A percentile compares a stretch with the other conserved stretches of the same genome.
These are phyloP conservation scores for Ciona savignyi DNA, from an alignment of 23 tunicate genomes.

Conservation along the genomic window DNA sequence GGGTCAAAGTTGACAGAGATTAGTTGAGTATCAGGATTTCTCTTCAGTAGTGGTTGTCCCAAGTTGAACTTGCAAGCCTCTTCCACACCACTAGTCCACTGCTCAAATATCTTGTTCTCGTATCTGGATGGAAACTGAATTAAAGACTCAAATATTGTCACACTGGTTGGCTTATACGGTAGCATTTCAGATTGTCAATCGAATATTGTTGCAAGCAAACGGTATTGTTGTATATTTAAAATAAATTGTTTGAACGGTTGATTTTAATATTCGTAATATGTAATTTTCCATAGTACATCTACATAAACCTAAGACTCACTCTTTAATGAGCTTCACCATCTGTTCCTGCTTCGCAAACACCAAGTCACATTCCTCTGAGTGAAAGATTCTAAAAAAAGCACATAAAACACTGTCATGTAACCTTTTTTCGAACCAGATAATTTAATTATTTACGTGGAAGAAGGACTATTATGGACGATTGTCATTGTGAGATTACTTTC, in stretches of 20 bases:
- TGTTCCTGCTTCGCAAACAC: conserved; percentile 78
- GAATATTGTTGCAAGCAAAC: too few relatives aligned
- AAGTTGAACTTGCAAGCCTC: conserved; percentile 83
- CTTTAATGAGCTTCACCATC: conserved; percentile 66
- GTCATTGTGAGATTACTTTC: too few relatives aligned
- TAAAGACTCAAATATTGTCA: not conserved
- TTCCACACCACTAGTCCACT: conserved; percentile 82
- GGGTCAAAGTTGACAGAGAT: conserved; percentile 94
- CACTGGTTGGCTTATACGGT: too few relatives aligned
- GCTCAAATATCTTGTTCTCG: conserved; percentile 31
- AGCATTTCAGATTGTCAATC: too few relatives aligned
- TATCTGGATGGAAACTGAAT: conserved; percentile 27
- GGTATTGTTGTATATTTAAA: too few relatives aligned
- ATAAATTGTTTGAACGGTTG: too few relatives aligned
- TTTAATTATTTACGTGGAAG: too few relatives aligned
- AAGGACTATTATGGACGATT: too few relatives aligned
- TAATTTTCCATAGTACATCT: too few relatives aligned
- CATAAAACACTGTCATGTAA: not conserved
- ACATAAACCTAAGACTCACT: conserved; percentile 31
- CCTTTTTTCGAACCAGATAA: too few relatives aligned
- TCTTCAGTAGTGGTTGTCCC: conserved; percentile 61
- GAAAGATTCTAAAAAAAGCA: conserved; percentile 33
- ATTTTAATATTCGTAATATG: too few relatives aligned
- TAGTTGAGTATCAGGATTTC: conserved; percentile 51
- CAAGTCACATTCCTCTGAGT: conserved; percentile 44